phyloP scores from a whole-genome alignment of 1,140 invertebrate species.

The Drosophila auraria region DNA sequence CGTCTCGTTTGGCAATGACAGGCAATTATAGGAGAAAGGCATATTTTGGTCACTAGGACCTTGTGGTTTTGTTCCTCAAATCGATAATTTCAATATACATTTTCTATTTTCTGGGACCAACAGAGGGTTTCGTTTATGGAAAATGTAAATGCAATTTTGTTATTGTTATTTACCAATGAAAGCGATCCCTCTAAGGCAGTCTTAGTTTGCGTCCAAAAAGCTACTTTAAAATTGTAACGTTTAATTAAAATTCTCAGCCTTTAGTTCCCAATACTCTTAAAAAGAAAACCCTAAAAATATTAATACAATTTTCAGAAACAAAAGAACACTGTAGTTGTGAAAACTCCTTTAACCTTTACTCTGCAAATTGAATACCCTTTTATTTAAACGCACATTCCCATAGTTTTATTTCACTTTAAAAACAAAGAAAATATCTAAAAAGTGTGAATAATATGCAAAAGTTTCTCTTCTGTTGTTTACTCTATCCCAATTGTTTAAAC shows the following conservation, averaged over 20 bases:
- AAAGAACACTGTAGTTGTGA: neutral
- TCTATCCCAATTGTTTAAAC: neutral
- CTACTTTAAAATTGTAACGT: too few relatives aligned
- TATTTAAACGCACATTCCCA: neutral
- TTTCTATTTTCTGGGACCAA: neutral
- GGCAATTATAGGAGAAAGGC: conserved; percentile 40
- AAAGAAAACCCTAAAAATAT: neutral
- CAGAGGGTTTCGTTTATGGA: neutral
- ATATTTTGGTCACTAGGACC: conserved; percentile 31
- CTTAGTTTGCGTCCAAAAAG: too few relatives aligned
- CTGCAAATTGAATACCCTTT: too few relatives aligned
- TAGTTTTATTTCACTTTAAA: neutral
- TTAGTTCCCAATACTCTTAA: too few relatives aligned
- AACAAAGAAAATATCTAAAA: neutral
- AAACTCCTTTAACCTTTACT: neutral
- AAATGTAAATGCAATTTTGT: neutral
- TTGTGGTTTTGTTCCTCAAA: conserved; percentile 20
- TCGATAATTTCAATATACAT: conserved; percentile 17
- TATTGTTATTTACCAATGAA: neutral
- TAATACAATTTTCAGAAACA: too few relatives aligned
- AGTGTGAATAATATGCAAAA: neutral
- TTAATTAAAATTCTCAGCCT: too few relatives aligned
- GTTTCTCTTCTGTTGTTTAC: neutral
- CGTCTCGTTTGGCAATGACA: conserved; percentile 40
- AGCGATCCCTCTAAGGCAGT: too few relatives aligned